phyloP scores from a whole-genome alignment of 2,113 vertebrate genomes.

The Typhlomys cinereus region DNA sequence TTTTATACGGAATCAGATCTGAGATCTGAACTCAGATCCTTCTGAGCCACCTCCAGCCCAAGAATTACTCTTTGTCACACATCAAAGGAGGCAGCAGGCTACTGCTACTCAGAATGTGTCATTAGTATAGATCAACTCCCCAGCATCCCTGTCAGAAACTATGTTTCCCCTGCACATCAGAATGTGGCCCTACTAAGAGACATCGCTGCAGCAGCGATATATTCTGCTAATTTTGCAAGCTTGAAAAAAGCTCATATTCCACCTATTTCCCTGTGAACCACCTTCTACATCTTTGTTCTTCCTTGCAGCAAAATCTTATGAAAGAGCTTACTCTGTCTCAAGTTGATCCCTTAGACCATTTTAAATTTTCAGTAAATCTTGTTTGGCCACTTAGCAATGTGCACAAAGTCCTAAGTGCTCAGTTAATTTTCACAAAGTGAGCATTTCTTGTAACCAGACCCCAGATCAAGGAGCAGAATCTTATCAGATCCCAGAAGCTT shows the following conservation, averaged over 20 bases:
- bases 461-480: conserved; percentile 1
- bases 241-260: neutral
- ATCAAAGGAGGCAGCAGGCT: neutral
- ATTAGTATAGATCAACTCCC: neutral
- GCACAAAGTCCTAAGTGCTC: neutral
- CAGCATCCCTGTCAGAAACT: neutral
- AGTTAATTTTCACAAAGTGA: neutral
- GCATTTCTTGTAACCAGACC: neutral
- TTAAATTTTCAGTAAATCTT: conserved; percentile 6
- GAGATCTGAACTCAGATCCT: no score
- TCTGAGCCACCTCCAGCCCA: no score
- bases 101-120: neutral
- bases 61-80: neutral
- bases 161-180: neutral
- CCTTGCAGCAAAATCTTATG: neutral
- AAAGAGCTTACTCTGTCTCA: neutral
- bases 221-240: neutral
- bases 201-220: neutral
- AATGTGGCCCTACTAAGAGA: no score
- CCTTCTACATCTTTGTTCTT: neutral
- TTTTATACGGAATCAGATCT: no score
- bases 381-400: neutral
- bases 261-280: neutral
- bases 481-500: neutral
- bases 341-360: neutral